Conservation (phyloP, 2,888 invertebrate species). For the Disparrhopalites patrizii region DNA sequence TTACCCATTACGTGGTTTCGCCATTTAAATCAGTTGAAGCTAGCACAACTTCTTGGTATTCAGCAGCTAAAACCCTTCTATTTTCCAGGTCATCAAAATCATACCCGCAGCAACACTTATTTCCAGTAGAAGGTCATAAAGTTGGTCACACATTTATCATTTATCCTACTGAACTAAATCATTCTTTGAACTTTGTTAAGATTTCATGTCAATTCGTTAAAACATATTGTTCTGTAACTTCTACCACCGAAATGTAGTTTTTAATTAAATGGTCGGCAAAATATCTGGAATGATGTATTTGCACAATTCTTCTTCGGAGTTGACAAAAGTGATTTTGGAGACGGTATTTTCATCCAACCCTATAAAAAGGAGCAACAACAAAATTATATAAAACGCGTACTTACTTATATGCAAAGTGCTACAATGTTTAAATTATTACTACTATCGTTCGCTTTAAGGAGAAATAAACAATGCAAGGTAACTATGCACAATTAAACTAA, state of each 20-base stretch:
- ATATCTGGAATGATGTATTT: slow-evolving; percentile 73
- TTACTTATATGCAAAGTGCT: background rate
- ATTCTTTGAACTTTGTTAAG: too few relatives aligned
- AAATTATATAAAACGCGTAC: background rate
- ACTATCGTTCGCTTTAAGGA: background rate
- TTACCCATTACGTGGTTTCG: too few relatives aligned
- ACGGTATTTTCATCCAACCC: slow-evolving; percentile 72
- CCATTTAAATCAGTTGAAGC: too few relatives aligned
- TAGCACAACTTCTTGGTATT: too few relatives aligned
- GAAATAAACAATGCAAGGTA: background rate
- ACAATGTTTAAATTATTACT: too few relatives aligned
- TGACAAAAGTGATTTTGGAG: slow-evolving; percentile 69
- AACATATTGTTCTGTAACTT: slow-evolving; percentile 1
- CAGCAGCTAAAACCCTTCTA: too few relatives aligned
- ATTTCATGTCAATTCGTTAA: background rate
- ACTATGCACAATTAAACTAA: background rate
- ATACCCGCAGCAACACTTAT: too few relatives aligned
- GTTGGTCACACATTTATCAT: too few relatives aligned
- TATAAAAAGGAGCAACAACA: background rate
- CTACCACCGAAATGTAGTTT: too few relatives aligned
- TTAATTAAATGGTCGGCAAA: slow-evolving; percentile 55
- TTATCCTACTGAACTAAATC: too few relatives aligned
- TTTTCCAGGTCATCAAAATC: too few relatives aligned
- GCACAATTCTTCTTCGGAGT: slow-evolving; percentile 66
- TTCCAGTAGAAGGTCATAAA: too few relatives aligned